Evolutionary conservation across 2,888 invertebrate species (phyloP), one percentile per base, ranked within the genome.

Genomic region (Augiades crinisus): DNA sequence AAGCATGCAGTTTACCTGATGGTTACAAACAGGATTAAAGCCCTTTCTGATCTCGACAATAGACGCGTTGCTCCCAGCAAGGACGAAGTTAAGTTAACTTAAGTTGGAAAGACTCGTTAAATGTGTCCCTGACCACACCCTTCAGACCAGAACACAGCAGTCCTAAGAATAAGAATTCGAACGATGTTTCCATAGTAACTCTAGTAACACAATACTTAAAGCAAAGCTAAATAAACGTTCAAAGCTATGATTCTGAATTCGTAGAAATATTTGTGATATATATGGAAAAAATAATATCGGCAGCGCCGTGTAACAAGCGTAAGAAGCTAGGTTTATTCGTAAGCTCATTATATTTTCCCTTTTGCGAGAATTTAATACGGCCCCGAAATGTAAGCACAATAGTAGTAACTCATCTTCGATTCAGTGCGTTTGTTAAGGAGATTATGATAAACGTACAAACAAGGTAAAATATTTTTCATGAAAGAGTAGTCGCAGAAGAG

Each of bases 261-360:
- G 19, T 19, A 19, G 5, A 47, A 47, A 30, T 5, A 17, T 19
- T 27, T 37, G 27, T 27, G 22, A 16, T 30, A 38, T 13, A 47
- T 31, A 14, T 19, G 14, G 8, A 14, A 47, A 30, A 16, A 22
- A 22, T 14, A 47, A 47, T 31, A 47, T 40, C 7, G 38, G 31
- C 14, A 40, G 10, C n/a, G 22, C 22, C 3, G 38, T 19, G 24
- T 49, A 41, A 49, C 49, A 41, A 41, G 34, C 34, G 14, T 41
- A 41, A 41, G 41, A 41, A 12, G 49, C 24, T 34, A 27, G 34
- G 33, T 41, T 49, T 41, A 24, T 41, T 41, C 17, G 34, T 41
- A 41, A 49, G 24, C 49, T 49, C 34, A 49, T 49, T 41, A 49
- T 41, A 34, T 41, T 49, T 41, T 49, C 17, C 31, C 22, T 38